A percentile compares a stretch with the other conserved stretches of the same genome.
These are phyloP conservation scores for Lepidurus packardi DNA, from an alignment of 1,140 invertebrate species.

Conservation along the genomic window DNA sequence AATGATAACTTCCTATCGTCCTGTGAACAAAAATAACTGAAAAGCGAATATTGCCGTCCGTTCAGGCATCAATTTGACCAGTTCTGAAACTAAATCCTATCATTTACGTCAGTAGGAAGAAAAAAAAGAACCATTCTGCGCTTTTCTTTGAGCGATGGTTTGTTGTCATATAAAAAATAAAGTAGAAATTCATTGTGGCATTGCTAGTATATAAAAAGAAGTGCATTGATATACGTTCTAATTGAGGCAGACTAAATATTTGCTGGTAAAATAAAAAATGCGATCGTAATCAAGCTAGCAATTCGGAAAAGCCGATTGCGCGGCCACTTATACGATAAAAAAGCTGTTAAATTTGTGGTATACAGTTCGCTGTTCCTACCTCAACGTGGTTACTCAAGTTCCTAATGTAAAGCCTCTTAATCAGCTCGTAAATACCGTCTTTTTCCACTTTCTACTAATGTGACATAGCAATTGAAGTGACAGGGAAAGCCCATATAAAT, in stretches of 20 bases:
- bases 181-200: constrained; percentile 8
- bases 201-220: background rate
- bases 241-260: too few relatives aligned
- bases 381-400: constrained; percentile 35
- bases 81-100: constrained; percentile 24
- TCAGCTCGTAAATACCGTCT: background rate
- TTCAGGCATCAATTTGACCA: background rate
- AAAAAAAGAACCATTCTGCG: constrained; percentile 23
- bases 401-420: constrained; percentile 33
- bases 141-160: background rate
- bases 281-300: too few relatives aligned
- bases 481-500: too few relatives aligned
- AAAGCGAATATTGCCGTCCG: background rate
- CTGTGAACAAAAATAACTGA: background rate
- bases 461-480: too few relatives aligned
- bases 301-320: too few relatives aligned
- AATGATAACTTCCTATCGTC: too few relatives aligned
- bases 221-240: too few relatives aligned
- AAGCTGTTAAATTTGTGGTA: background rate
- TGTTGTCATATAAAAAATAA: background rate
- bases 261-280: too few relatives aligned
- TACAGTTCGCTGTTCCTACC: constrained; percentile 29
- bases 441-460: background rate
- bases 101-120: constrained; percentile 5
- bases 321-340: background rate